Base-by-base conservation (phyloP, 2,113 vertebrate species). In the Notarius lentiginosus region DNA sequence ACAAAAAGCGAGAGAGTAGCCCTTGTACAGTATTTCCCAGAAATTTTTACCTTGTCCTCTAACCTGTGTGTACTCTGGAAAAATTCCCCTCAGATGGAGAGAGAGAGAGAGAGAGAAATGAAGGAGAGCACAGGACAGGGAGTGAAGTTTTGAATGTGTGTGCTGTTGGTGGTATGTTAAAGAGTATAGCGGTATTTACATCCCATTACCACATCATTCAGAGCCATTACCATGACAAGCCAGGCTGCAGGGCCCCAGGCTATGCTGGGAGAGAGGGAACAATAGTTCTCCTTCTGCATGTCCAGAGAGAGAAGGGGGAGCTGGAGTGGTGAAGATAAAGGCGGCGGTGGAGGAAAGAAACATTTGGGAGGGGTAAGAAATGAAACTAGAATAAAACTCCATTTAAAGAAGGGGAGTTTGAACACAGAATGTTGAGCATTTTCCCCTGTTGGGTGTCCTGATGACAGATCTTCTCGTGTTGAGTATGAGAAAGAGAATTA, bases 161-260 rank as follows among this genome's bases (percentile, higher is more conserved):
- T 87, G 87, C 89, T 88, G 86, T 90, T 88, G 85, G 87, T 90
- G 89, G 85, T 87, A 90, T 90, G 85, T 88, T 90, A 90, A 88
- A 88, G 88, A 91, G 88, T 87, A 84, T 83, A 90, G 47, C 63
- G 85, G 84, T 89, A 92, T 87, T 92, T 92, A 90, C 89, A 92
- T 92, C 86, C 91, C 90, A 90, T 92, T 92, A 92, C 89, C 86
- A 84, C 89, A 72, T 90, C 88, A 89, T 90, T 91, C 90, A 89
- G 88, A 80, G 83, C 87, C 86, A 91, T 92, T 90, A 91, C 87
- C 90, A 92, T 91, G 91, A 91, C 89, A 91, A 91, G 89, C 85
- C 88, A 84, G 79, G 66, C 82, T 66, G 68, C 83, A 86, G 72
- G 91, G 83, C 85, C 86, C 76, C 79, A 55, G 86, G 91, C 84